Evolutionary conservation across 2,888 invertebrate species (phyloP), one percentile per base, ranked within the genome.

Genomic region (Dastarcus helophoroides): DNA sequence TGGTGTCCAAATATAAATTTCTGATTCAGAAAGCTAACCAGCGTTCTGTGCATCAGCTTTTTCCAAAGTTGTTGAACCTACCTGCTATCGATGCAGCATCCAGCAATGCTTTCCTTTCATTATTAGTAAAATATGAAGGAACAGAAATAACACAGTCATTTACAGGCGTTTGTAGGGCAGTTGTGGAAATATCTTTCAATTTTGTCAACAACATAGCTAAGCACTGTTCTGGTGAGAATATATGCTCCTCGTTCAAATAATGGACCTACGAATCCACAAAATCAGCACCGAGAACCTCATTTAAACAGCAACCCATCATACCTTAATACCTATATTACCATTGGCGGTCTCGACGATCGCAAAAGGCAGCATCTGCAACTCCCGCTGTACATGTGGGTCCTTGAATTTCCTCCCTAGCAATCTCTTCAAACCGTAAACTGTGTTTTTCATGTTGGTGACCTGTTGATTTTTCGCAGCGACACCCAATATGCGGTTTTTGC

Each of bases 141-240:
- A 89, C 88, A 35, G 88, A 82, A 53, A 93, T 86, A 22, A 93
- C 91, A 63, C 91, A 91, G 62, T 91, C 91, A 58, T 86, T 86
- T 26, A 94, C 81, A 58, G 86, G 89, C 13, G 89, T 88, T 54
- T 86, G 83, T 43, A 97, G 65, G 19, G 85, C 90, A 43, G 65
- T 72, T 40, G 88, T 80, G 14, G 95, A 85, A 40, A 79, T 81
- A 49, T 90, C 88, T 64, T 93, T 95, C 40, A 99, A 67, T 64
- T 99, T 99, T 17, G 94, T 94, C 45, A 98, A 79, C 42, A 97
- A 67, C 89, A 97, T 97, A 9, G 90, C 94, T 24, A 90, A 79
- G 46, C 97, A 75, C 69, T 99, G 98, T 62, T 94, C 91, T 0
- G 93, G 88, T 13, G 76, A 77, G 62, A 93, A 91, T 27, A 78